Evolutionary conservation across 2,797 vertebrate species (phyloP), one percentile per base, ranked within the genome.

Genomic region (Vireo griseus): DNA sequence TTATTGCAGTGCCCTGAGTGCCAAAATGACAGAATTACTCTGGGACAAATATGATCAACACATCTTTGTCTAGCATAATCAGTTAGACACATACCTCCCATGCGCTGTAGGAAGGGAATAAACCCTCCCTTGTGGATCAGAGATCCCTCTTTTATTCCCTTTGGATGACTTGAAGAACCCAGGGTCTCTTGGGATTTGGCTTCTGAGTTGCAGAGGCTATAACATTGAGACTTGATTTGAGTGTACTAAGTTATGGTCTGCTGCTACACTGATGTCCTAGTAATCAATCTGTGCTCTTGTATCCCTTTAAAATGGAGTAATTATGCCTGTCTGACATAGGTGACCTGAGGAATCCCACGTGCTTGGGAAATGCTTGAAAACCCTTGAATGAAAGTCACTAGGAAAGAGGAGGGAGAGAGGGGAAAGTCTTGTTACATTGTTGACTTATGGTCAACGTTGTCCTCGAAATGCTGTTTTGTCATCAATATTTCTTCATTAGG

Each of bases 401-500:
- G 92, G 45, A 86, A 78, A 81, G 73, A 88, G 68, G 55, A 88
- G 68, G 54, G 72, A 83, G 69, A 81, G 47, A 88, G 51, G 59
- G 66, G 47, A 83, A 92, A 90, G 86, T 84, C 92, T 79, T 90
- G 78, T 92, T 89, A 47, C 61, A 26, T 61, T 71, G 92, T 95
- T 94, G 96, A 94, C 93, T 95, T 96, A 93, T 87, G 87, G 91
- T 95, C 94, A 88, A 37, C 31, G 24, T 90, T 94, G 93, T 95
- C 97, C 96, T 97, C 91, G 87, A 97, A 97, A 97, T 97, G 95
- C 95, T 95, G 95, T 96, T 97, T 95, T 97, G 95, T 94, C 95
- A 96, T 97, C 96, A 97, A 97, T 97, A 97, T 97, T 96, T 96
- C 93, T 97, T 97, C 96, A 97, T 97, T 97, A 97, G 92, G 92